Evolutionary conservation across 1,140 invertebrate species (phyloP).

Genomic region (Drosophila persimilis): DNA sequence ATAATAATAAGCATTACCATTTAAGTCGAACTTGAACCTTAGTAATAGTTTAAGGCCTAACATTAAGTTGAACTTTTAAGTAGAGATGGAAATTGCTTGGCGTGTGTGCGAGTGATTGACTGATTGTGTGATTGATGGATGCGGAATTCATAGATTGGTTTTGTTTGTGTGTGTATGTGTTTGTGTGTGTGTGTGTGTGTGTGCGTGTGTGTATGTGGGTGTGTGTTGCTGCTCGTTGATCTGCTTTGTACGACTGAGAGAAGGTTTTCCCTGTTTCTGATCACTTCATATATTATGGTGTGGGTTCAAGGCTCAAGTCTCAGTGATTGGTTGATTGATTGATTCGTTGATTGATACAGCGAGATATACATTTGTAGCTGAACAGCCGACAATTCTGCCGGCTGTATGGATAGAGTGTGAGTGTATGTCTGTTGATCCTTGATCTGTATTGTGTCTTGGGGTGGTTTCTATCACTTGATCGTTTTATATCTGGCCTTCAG

Average conservation of each 20-base stretch:
- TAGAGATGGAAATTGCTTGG: slow-evolving; percentile 2
- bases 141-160: neutral
- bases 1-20: no score
- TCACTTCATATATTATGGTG: no score
- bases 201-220: slow-evolving; percentile 4
- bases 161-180: slow-evolving; percentile 1
- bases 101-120: neutral
- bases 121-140: neutral
- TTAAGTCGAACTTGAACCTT: neutral
- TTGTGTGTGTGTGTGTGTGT: neutral
- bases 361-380: no score
- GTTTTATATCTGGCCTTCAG: no score
- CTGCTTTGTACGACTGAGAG: no score
- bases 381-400: no score
- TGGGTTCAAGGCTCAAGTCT: no score
- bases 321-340: neutral
- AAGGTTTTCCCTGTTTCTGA: no score
- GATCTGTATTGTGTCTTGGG: no score
- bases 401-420: no score
- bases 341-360: neutral
- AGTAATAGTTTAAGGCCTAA: slow-evolving; percentile 28
- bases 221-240: neutral
- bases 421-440: no score
- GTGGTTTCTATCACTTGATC: no score
- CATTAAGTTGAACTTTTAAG: slow-evolving; percentile 11